Evolutionary conservation across 2,888 invertebrate species (phyloP), one percentile per base, ranked within the genome.

Genomic region (Apamea anceps): DNA sequence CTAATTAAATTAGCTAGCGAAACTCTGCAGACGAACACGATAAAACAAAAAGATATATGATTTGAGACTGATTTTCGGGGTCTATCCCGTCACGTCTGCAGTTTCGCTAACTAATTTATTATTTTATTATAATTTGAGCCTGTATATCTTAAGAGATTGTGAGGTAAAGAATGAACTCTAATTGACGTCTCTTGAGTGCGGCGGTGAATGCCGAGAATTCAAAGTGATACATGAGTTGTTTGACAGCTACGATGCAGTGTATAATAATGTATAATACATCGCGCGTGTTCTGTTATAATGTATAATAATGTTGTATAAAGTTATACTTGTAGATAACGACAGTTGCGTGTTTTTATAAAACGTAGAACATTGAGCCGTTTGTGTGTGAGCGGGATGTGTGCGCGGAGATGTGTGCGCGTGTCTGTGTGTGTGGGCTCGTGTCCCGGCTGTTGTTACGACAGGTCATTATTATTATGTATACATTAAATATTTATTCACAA

Each of bases 401-500:
- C 28, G 67, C 25, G 28, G 54, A 21, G 37, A n/a, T 15, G 28
- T 15, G 8, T 28, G n/a, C 28, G 67, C 25, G 57, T 25, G 73
- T 42, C 57, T 21, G 62, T 13, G 78, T 57, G 62, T 28, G 67
- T 12, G 80, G 63, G 84, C n/a, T 73, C 75, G 67, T 45, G 57
- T 48, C 62, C 65, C 65, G 45, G 65, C 70, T 82, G 87, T 87
- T 90, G 91, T 90, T 89, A 66, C 54, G 66, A 84, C 85, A 85
- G 73, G 88, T 75, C 81, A 80, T 66, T 70, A 87, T 75, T 83
- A 87, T 89, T 88, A 91, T 91, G 88, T 91, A 91, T 88, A 90
- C 90, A 91, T 91, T 89, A 87, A 90, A 91, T 91, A 91, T 91
- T 91, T 91, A 91, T 91, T 91, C 91, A 90, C 88, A 89, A 62